Evolutionary conservation across 2,113 vertebrate species (phyloP).

Genomic region (Steatornis caripensis): DNA sequence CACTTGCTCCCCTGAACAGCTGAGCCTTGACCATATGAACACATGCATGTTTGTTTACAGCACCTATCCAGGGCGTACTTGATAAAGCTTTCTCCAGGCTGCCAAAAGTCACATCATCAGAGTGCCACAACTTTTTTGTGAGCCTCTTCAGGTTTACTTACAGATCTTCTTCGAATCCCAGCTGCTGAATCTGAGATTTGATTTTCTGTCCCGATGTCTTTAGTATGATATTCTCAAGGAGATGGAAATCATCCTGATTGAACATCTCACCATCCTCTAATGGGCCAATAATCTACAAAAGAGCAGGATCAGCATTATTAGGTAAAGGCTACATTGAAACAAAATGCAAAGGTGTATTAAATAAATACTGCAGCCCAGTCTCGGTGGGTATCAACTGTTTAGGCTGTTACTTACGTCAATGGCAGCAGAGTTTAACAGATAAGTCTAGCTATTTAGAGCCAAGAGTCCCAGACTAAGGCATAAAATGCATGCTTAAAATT

Average conservation of each 20-base stretch:
- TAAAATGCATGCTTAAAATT: not conserved
- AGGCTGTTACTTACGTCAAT: not conserved
- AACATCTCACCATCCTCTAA: conserved; percentile 89
- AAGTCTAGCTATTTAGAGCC: not conserved
- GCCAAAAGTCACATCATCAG: not conserved
- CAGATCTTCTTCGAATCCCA: conserved; percentile 91
- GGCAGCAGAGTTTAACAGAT: not conserved
- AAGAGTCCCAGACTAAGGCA: not conserved
- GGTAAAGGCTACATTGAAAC: not conserved
- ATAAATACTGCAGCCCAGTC: not conserved
- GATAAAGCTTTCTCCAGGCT: not conserved
- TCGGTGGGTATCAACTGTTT: not conserved
- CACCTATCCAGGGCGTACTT: not conserved
- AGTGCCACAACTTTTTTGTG: not conserved
- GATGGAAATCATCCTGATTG: conserved; percentile 96
- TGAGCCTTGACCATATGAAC: not conserved
- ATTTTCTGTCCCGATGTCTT: conserved; percentile 96
- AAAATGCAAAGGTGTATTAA: not conserved
- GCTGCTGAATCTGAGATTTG: conserved; percentile 87
- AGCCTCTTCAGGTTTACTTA: conserved; percentile 62
- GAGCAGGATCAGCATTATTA: not conserved
- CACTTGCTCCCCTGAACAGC: not conserved
- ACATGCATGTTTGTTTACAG: not conserved
- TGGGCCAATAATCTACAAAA: conserved; percentile 88
- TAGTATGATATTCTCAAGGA: conserved; percentile 92